A percentile compares a stretch with the other conserved stretches of the same genome.
phyloP scores from a whole-genome alignment of 2,113 vertebrate species.

The Dromas ardeola region DNA sequence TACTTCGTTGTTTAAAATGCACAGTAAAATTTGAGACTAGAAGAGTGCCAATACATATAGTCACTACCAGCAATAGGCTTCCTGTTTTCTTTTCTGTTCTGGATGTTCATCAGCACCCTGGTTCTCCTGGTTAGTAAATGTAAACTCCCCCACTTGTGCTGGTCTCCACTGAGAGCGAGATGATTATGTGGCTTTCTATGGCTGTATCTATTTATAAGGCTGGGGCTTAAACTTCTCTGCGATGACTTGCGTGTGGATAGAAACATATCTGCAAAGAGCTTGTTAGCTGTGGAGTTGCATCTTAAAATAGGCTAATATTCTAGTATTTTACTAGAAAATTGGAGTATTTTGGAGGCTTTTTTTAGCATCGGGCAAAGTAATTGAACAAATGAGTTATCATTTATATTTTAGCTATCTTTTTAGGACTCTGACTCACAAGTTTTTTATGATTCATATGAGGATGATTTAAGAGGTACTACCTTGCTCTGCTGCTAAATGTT shows the following conservation, averaged over 20 bases:
- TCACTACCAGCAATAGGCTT: neutral
- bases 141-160: neutral
- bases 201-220: neutral
- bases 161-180: neutral
- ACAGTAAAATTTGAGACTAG: neutral
- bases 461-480: neutral
- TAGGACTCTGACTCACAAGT: conserved; percentile 6
- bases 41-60: neutral
- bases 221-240: neutral
- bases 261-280: neutral
- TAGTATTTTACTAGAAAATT: conserved; percentile 7
- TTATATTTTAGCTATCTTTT: neutral
- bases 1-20: neutral
- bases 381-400: neutral
- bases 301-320: neutral
- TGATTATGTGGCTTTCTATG: neutral
- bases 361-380: conserved; percentile 1
- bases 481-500: neutral
- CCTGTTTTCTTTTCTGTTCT: neutral
- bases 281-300: neutral
- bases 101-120: neutral
- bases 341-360: neutral
- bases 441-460: neutral
- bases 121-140: neutral
- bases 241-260: neutral